Evolutionary conservation across 2,113 vertebrate genomes (phyloP), one percentile per base, ranked within the genome.

Genomic region (Nansenia antarctica): DNA sequence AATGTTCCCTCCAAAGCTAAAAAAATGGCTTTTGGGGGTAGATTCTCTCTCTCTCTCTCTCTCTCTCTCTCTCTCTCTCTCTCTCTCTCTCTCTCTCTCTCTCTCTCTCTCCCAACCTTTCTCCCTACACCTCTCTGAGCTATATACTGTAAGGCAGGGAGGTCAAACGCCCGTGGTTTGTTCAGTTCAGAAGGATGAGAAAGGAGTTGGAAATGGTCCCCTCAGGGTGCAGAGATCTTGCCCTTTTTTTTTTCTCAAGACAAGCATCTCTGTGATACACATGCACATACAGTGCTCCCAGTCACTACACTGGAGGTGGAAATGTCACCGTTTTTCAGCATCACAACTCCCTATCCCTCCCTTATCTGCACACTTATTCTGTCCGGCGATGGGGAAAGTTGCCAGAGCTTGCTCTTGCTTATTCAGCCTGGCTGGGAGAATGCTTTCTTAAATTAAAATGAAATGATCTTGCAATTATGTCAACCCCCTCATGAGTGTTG

Each of bases 101-200:
- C 15, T 24, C 8, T 31, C 7, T 34, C 31, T 35, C 7, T 32
- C 57, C 3, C 24, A 29, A 14, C 14, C 15, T 5, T 31, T 6
- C 57, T 60, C 7, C 0, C 18, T 22, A 29, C 27, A 49, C 34
- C 55, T 62, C 58, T 79, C 42, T 60, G 70, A 79, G 74, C 54
- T 37, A 32, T 47, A 29, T n/a, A 18, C 42, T 47, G 42, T 47
- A 9, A 14, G 11, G 2, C 11, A 54, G 30, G 35, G 70, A 76
- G 82, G 84, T 88, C 82, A 87, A 84, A 70, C n/a, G 73, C 80
- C 71, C n/a, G 26, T 34, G 47, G 69, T 54, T n/a, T 67, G 75
- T 39, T 71, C 52, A 39, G 78, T 82, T 79, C 57, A 7, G 37
- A 78, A 69, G 42, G 18, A 66, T 45, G 65, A 22, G 31, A 79